Percentiles rank a stretch among this genome's conserved stretches.
Conservation (phyloP, 1,140 invertebrate genomes). For the Aphis craccivora region DNA sequence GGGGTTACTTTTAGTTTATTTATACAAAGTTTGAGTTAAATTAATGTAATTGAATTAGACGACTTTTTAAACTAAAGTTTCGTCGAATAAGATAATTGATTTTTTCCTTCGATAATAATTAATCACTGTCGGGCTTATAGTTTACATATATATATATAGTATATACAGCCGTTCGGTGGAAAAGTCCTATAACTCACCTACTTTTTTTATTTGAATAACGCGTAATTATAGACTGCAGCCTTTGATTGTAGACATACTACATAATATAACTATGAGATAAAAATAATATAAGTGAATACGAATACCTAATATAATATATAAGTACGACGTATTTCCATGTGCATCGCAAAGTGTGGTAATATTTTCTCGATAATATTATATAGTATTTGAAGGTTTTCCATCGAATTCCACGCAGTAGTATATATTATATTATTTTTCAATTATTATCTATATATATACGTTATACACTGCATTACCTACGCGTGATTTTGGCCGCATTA, state of each 20-base stretch:
- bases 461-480: too few species aligned
- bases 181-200: not conserved
- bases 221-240: not conserved
- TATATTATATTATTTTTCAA: too few species aligned
- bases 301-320: too few species aligned
- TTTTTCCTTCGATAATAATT: not conserved
- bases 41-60: not conserved
- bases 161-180: not conserved
- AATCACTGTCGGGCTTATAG: not conserved
- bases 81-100: conserved; percentile 6
- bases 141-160: not conserved
- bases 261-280: not conserved
- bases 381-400: not conserved
- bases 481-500: too few species aligned
- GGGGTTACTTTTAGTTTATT: not conserved
- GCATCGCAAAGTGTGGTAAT: not conserved
- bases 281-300: not conserved
- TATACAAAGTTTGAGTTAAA: not conserved
- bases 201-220: not conserved
- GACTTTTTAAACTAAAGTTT: not conserved
- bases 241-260: too few species aligned
- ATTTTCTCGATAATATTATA: not conserved
- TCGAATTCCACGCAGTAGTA: not conserved
- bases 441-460: too few species aligned
- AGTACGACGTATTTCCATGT: not conserved